Conservation (phyloP, 2,888 invertebrate species). For the Scaptomyza caliginosa region DNA sequence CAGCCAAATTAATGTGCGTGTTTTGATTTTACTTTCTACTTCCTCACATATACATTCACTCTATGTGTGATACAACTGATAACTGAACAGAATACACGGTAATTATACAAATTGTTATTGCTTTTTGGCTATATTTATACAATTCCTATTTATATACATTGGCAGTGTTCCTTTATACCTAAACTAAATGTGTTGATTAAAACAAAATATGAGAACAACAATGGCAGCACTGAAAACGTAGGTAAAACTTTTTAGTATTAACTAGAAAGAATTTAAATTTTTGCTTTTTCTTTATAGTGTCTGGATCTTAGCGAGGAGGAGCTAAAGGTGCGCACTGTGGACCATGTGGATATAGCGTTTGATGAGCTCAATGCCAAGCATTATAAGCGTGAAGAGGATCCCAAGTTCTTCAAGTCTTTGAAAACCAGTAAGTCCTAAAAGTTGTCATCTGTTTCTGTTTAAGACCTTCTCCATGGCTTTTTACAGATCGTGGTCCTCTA, state of each 20-base stretch:
- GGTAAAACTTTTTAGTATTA: slow-evolving; percentile 83
- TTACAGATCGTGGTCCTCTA: slow-evolving; percentile 90
- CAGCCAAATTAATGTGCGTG: slow-evolving; percentile 3
- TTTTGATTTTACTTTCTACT: slow-evolving; percentile 28
- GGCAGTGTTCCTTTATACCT: slow-evolving; percentile 94
- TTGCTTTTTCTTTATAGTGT: slow-evolving; percentile 86
- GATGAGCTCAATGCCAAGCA: slow-evolving; percentile 92
- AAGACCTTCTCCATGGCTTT: neutral
- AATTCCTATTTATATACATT: neutral
- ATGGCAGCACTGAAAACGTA: slow-evolving; percentile 94
- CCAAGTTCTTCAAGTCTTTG: slow-evolving; percentile 91
- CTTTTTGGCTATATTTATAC: neutral
- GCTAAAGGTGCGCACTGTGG: slow-evolving; percentile 89
- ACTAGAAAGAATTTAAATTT: neutral
- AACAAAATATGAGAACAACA: slow-evolving; percentile 95
- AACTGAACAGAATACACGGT: slow-evolving; percentile 88
- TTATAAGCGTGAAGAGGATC: slow-evolving; percentile 95
- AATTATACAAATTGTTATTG: slow-evolving; percentile 82
- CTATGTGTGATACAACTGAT: slow-evolving; percentile 10
- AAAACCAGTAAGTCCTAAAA: slow-evolving; percentile 86
- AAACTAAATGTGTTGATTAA: slow-evolving; percentile 93
- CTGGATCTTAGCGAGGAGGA: slow-evolving; percentile 90
- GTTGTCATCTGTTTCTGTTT: neutral
- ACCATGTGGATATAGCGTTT: slow-evolving; percentile 93
- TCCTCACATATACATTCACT: slow-evolving; percentile 17